Evolutionary conservation across 2,888 invertebrate species (phyloP), one percentile per base, ranked within the genome.

Genomic region (Merodon equestris): DNA sequence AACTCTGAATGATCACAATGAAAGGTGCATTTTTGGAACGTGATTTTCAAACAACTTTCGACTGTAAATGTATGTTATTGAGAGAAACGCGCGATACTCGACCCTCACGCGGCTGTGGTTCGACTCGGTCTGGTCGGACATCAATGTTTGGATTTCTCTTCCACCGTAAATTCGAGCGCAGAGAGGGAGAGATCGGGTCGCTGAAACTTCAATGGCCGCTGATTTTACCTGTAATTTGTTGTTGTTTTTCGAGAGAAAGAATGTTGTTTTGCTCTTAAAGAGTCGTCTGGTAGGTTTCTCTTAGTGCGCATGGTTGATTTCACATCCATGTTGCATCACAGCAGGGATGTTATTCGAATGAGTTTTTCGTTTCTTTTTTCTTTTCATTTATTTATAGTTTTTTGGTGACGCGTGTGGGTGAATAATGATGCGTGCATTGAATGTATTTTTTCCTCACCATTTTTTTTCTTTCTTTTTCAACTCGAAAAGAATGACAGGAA

Each of bases 81-180:
- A 57, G 27, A 19, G 40, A 45, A n/a, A 64, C 17, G 34, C 73
- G 56, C 68, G 68, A 60, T 18, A 79, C 63, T 60, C 79, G 70
- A 70, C 34, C 74, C 64, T 64, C 48, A 48, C 53, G 51, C 50
- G 54, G 68, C 74, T 64, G 45, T 70, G 36, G 74, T 60, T 79
- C 74, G 64, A 79, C 79, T 79, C 79, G 79, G 79, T 79, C 73
- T 79, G 74, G 54, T 64, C 70, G 48, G 50, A 60, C 63, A 64
- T 68, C 60, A 54, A 34, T 68, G 74, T 58, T 79, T 64, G 48
- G 60, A 74, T 64, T 79, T 79, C 79, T 79, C 79, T 79, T 79
- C 79, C 74, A 79, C 74, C 79, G 44, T 9, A 72, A 27, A n/a
- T n/a, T 9, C 36, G 36, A 9, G 10, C 36, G 10, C 36, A 19